These are phyloP conservation scores for Rhinichthys klamathensis DNA, from an alignment of 2,113 vertebrate species.

Conservation along the genomic window DNA sequence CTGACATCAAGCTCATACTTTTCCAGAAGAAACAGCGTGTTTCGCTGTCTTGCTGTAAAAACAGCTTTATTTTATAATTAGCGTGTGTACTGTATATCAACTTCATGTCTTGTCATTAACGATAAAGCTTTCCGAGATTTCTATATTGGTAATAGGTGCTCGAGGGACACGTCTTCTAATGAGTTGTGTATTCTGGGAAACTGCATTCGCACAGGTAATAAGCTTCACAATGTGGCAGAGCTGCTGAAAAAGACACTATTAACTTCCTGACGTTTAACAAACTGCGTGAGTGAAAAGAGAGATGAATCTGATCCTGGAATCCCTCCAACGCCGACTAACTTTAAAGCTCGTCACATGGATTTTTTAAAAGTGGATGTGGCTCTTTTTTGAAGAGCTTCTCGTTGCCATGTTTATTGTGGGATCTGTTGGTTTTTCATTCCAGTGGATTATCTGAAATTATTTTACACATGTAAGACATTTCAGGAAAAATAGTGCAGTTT, in stretches of 20 bases:
- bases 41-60: background rate
- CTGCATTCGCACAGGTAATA: background rate
- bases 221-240: background rate
- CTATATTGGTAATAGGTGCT: background rate
- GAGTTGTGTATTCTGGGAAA: background rate
- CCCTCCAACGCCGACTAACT: background rate
- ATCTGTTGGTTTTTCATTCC: constrained; percentile 39
- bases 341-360: background rate
- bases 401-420: background rate
- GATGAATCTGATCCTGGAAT: constrained; percentile 2
- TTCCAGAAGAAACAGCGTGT: background rate
- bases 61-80: background rate
- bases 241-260: background rate
- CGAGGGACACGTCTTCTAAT: background rate
- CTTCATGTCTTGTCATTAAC: background rate
- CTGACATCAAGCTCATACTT: background rate
- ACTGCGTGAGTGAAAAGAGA: background rate
- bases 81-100: background rate
- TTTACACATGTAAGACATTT: constrained; percentile 37
- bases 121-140: background rate
- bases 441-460: constrained; percentile 23
- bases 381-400: too few species aligned
- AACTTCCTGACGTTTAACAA: background rate
- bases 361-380: background rate
- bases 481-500: background rate